Evolutionary conservation across 2,797 vertebrate genomes (phyloP), one percentile per base, ranked within the genome.

Genomic region (Typhlichthys subterraneus): DNA sequence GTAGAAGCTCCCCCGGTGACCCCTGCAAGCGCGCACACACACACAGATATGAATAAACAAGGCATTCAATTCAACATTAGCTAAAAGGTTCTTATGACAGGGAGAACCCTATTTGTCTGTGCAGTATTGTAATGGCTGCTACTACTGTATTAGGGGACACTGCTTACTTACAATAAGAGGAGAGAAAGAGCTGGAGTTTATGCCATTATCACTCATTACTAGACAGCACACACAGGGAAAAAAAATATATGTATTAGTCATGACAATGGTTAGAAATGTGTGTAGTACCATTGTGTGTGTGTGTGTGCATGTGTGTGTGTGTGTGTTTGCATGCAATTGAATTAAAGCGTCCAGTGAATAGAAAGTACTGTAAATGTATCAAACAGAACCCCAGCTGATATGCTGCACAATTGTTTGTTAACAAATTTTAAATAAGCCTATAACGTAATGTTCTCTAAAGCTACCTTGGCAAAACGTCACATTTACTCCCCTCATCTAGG

Each of bases 1-100:
- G 73, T 59, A 98, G 86, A 73, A 93, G 90, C 63, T 93, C 90
- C 61, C 56, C 56, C 1, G 83, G 76, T 49, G 80, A 82, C 79
- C 79, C 91, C 95, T 97, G 76, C 47, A 49, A 5, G 49, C 4
- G 42, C 59, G 38, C 47, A 52, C 23, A 5, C 13, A 17, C 17
- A 60, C 65, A 23, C 4, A 73, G 38, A 71, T 15, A 69, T 23
- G 59, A 42, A 72, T 12, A 63, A 8, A 79, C 1, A 70, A 4
- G 56, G 33, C 33, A 38, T 38, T 38, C 3, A 38, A 38, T 5
- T 38, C 4, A 38, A 38, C 8, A 38, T 38, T 38, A 38, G 33
- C 33, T 6, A 38, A 38, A 38, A 38, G 8, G 6, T 38, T 38
- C 33, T 38, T 7, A 38, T 38, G 33, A 38, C 5, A 38, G 33